phyloP scores from a whole-genome alignment of 1,140 invertebrate genomes.

The Hylyphantes graminicola region DNA sequence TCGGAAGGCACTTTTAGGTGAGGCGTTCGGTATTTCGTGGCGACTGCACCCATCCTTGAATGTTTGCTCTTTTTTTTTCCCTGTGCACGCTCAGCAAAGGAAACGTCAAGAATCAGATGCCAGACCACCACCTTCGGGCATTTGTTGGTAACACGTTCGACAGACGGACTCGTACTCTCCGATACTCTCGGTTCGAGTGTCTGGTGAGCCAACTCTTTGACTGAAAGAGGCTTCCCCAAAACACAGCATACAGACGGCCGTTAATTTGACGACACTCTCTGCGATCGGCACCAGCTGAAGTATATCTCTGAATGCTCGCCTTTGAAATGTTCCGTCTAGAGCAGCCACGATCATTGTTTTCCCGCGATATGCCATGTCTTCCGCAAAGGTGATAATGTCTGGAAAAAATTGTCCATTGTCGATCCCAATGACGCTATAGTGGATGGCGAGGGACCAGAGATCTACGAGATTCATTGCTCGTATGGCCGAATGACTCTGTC shows the following conservation, averaged over 20 bases:
- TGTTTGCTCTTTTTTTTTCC: too few species aligned
- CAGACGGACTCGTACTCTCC: too few species aligned
- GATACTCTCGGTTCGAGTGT: too few species aligned
- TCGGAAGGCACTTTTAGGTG: too few species aligned
- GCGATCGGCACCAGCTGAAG: slow-evolving; percentile 74
- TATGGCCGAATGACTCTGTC: slow-evolving; percentile 71
- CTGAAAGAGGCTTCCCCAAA: slow-evolving; percentile 74
- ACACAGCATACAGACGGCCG: slow-evolving; percentile 75
- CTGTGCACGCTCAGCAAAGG: too few species aligned
- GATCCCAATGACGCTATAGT: slow-evolving; percentile 75
- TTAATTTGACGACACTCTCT: slow-evolving; percentile 75
- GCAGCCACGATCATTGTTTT: slow-evolving; percentile 77
- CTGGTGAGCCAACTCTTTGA: slow-evolving; percentile 72
- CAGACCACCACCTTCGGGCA: too few species aligned
- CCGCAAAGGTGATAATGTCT: slow-evolving; percentile 73
- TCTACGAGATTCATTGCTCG: slow-evolving; percentile 67
- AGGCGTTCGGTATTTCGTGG: too few species aligned
- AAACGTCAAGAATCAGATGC: too few species aligned
- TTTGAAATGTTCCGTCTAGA: slow-evolving; percentile 75
- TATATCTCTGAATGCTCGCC: slow-evolving; percentile 73
- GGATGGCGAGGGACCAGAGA: slow-evolving; percentile 65
- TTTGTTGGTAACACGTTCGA: too few species aligned
- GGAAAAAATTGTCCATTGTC: slow-evolving; percentile 78
- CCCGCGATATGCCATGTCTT: slow-evolving; percentile 73
- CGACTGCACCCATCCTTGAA: too few species aligned